phyloP scores from a whole-genome alignment of 2,113 vertebrate species.

The Hydrochoerus hydrochaeris region DNA sequence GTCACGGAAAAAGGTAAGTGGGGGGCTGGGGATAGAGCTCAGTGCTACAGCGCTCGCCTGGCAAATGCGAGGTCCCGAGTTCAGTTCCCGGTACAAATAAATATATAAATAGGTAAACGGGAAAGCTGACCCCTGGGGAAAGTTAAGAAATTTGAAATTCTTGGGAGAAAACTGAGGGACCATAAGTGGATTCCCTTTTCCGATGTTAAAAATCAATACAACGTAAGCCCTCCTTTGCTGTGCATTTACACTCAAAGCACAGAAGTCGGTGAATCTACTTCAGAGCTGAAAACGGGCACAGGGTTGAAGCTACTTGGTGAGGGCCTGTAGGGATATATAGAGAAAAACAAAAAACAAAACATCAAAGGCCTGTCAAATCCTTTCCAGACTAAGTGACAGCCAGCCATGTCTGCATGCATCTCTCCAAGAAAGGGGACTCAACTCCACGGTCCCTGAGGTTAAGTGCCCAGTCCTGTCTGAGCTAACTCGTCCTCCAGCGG shows the following conservation, averaged over 20 bases:
- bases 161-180: not conserved
- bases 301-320: not conserved
- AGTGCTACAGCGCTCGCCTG: too few relatives aligned
- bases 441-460: not conserved
- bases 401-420: not conserved
- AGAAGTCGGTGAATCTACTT: not conserved
- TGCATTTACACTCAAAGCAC: not conserved
- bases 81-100: too few relatives aligned
- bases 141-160: slow-evolving; percentile 3
- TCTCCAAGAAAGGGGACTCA: not conserved
- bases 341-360: not conserved
- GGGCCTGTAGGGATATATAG: not conserved
- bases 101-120: too few relatives aligned
- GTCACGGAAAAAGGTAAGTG: not conserved
- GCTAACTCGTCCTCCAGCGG: not conserved
- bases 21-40: not conserved
- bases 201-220: not conserved
- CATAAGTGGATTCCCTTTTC: not conserved
- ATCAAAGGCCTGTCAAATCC: not conserved
- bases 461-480: not conserved
- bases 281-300: not conserved
- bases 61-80: too few relatives aligned
- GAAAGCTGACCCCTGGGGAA: not conserved
- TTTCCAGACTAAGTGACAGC: not conserved
- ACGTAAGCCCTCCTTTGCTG: not conserved